Evolutionary conservation across 2,888 invertebrate species (phyloP).

Genomic region (Thelaira solivaga): DNA sequence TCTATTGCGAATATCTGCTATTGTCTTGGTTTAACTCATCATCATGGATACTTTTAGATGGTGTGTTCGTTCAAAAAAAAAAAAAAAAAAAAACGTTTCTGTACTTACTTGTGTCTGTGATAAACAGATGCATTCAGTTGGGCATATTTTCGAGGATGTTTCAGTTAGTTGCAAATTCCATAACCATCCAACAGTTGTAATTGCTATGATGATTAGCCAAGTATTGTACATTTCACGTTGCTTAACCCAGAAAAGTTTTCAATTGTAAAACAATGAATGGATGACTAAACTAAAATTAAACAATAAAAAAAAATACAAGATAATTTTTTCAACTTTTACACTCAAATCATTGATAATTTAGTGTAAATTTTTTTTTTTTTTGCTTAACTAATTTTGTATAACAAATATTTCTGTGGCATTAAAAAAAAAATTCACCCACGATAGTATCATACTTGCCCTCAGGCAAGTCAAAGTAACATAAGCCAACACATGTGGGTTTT

Average conservation of each 20-base stretch:
- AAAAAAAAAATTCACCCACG: too few relatives aligned
- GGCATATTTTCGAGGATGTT: constrained; percentile 82
- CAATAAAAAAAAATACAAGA: background rate
- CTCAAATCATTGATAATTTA: background rate
- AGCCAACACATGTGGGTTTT: too few relatives aligned
- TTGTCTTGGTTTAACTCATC: background rate
- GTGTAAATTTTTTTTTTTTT: too few relatives aligned
- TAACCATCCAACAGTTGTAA: constrained; percentile 76
- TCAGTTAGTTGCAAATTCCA: constrained; percentile 77
- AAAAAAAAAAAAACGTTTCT: background rate
- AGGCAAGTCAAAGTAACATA: too few relatives aligned
- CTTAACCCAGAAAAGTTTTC: constrained; percentile 58
- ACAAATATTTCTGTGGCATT: too few relatives aligned
- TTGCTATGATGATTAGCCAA: constrained; percentile 77
- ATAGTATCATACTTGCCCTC: too few relatives aligned
- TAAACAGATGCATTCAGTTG: constrained; percentile 89
- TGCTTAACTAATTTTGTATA: too few relatives aligned
- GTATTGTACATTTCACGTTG: constrained; percentile 78
- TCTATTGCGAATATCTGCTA: background rate
- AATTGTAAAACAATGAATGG: constrained; percentile 56
- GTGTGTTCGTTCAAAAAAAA: background rate
- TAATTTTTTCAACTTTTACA: background rate
- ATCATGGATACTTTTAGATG: background rate
- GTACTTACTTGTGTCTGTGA: constrained; percentile 88
- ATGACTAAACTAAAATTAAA: constrained; percentile 41